These are phyloP conservation scores for Drosophila nikananu DNA, from an alignment of 1,140 invertebrate genomes.

Conservation along the genomic window DNA sequence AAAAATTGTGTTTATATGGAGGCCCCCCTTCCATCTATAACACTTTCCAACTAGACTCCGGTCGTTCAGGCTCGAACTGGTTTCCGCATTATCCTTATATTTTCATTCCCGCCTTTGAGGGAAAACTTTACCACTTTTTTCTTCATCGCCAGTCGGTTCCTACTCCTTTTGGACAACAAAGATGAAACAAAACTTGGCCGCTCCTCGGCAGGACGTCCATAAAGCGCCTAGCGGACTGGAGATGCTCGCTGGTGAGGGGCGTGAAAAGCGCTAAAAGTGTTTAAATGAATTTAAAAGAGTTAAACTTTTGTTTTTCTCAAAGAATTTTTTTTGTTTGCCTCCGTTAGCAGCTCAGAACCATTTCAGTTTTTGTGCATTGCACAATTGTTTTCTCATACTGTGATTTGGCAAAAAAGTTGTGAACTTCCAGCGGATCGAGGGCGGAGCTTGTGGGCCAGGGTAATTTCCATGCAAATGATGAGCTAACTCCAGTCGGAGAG, in stretches of 20 bases:
- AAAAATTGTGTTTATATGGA: slow-evolving; percentile 2
- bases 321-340: slow-evolving; percentile 16
- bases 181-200: slow-evolving; percentile 41
- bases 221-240: slow-evolving; percentile 27
- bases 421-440: slow-evolving; percentile 27
- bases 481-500: slow-evolving; percentile 22
- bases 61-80: background rate
- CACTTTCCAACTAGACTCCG: background rate
- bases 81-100: slow-evolving; percentile 15
- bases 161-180: slow-evolving; percentile 50
- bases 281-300: slow-evolving; percentile 78
- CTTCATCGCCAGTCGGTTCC: slow-evolving; percentile 16
- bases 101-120: slow-evolving; percentile 25
- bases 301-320: slow-evolving; percentile 62
- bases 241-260: slow-evolving; percentile 49
- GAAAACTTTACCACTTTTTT: slow-evolving; percentile 62
- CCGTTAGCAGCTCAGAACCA: slow-evolving; percentile 10
- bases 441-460: slow-evolving; percentile 18
- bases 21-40: background rate
- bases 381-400: slow-evolving; percentile 57
- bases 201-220: slow-evolving; percentile 13
- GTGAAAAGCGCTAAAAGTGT: slow-evolving; percentile 78
- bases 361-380: slow-evolving; percentile 51
- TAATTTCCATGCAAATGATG: slow-evolving; percentile 73
- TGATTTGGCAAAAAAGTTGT: slow-evolving; percentile 65